Evolutionary conservation across 2,888 invertebrate genomes (phyloP), one percentile per base, ranked within the genome.

Genomic region (Hyalella azteca): DNA sequence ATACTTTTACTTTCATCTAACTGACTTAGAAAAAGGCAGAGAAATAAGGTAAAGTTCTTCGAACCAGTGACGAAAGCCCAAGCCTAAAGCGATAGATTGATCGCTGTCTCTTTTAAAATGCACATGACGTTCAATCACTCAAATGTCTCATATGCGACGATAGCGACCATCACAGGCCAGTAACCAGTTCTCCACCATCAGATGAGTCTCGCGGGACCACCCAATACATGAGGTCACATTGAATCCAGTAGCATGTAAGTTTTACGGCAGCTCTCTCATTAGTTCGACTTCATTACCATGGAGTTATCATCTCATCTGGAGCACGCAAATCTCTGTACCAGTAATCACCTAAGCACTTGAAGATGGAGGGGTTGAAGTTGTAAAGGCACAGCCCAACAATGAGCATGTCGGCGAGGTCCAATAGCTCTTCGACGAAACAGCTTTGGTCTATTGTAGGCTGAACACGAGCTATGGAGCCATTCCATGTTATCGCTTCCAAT

Each of bases 401-500:
- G 54, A 54, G 29, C 54, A n/a, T n/a, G n/a, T n/a, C n/a, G n/a
- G n/a, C n/a, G n/a, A n/a, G 26, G 54, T 54, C 54, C 26, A n/a
- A n/a, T 54, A 22, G 54, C 66, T 66, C 39, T 36, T 36, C 66
- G 9, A 45, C 36, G 29, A 66, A 36, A 36, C 66, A 66, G 36
- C 66, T 66, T 66, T 11, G n/a, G 32, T 66, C 66, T 26, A 66
- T 66, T 66, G 66, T 66, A 36, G 36, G 66, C 66, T 66, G 36
- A 66, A 36, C 36, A 66, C 36, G 36, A 36, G 36, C 66, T 66
- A 66, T 36, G 66, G 66, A 66, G 36, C 66, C 36, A 66, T 66
- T 66, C 66, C 66, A 36, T 66, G 66, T 66, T 66, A 66, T 66
- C 66, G 66, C 66, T 66, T 19, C 66, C 66, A 66, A 66, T 66